phyloP scores from a whole-genome alignment of 2,113 vertebrate genomes.

The Varanus salvator region DNA sequence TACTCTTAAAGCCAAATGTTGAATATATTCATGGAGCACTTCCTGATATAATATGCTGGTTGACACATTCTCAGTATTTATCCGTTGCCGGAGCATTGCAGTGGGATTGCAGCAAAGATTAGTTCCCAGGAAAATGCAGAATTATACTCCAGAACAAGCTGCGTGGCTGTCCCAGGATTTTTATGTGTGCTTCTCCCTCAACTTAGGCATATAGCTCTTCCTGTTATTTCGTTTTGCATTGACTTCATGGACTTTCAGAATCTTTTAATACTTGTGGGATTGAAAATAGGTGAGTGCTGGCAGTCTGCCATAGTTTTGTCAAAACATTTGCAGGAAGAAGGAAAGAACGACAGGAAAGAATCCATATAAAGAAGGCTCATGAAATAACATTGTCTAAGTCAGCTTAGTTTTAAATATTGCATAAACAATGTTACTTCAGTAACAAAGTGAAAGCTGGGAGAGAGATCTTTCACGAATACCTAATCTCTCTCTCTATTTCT shows the following conservation, averaged over 20 bases:
- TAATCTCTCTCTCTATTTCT: background rate
- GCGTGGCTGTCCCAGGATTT: background rate
- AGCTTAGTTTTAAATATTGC: constrained; percentile 3
- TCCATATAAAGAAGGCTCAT: constrained; percentile 12
- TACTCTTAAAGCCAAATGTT: background rate
- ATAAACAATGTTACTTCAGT: background rate
- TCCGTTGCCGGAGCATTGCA: background rate
- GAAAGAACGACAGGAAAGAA: background rate
- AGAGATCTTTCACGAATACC: background rate
- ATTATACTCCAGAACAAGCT: background rate
- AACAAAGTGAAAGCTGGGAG: background rate
- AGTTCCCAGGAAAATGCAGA: background rate
- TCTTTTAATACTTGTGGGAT: background rate
- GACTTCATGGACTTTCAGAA: constrained; percentile 17
- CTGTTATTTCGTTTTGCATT: background rate
- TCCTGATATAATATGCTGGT: background rate
- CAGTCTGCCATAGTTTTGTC: constrained; percentile 41
- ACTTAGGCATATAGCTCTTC: background rate
- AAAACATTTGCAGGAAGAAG: constrained; percentile 4
- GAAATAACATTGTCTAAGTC: background rate
- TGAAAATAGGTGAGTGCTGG: background rate
- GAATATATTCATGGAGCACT: background rate
- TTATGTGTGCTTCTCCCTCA: background rate
- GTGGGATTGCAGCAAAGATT: background rate
- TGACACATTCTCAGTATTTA: constrained; percentile 13